A percentile compares a stretch with the other conserved stretches of the same genome.
Evolutionary conservation across 2,888 invertebrate genomes (phyloP).

Genomic region (Meganola albula): DNA sequence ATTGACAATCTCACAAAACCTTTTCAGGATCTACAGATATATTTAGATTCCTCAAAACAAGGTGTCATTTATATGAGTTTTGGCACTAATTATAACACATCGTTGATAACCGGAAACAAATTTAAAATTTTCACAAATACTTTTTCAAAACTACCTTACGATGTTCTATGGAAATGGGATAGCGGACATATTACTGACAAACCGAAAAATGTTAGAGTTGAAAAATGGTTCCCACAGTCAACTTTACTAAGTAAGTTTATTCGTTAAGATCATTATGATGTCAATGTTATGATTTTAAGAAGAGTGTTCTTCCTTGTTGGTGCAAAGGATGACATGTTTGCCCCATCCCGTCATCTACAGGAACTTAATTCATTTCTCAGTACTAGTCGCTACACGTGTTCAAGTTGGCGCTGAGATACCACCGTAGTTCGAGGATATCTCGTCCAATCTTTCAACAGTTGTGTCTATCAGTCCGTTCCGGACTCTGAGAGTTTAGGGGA

Average conservation of each 20-base stretch:
- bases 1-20: not conserved
- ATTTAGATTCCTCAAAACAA: constrained; percentile 43
- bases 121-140: constrained; percentile 26
- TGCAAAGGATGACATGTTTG: no score
- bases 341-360: no score
- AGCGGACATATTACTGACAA: constrained; percentile 27
- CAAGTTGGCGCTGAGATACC: no score
- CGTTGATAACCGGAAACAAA: constrained; percentile 22
- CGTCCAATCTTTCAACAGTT: no score
- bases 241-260: constrained; percentile 31
- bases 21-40: constrained; percentile 46
- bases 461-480: no score
- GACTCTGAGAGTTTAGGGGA: no score
- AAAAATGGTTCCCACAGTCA: constrained; percentile 41
- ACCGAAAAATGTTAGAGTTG: constrained; percentile 34
- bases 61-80: constrained; percentile 50
- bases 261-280: no score
- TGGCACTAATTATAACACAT: constrained; percentile 38
- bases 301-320: no score
- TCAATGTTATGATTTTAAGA: no score
- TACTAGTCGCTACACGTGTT: no score
- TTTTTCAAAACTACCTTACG: constrained; percentile 29
- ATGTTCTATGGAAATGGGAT: constrained; percentile 40
- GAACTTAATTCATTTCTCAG: no score
- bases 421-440: no score